Percentiles rank a stretch among this genome's conserved stretches.
Conservation (phyloP, 1,140 invertebrate genomes). For the Macrobrachium nipponense region DNA sequence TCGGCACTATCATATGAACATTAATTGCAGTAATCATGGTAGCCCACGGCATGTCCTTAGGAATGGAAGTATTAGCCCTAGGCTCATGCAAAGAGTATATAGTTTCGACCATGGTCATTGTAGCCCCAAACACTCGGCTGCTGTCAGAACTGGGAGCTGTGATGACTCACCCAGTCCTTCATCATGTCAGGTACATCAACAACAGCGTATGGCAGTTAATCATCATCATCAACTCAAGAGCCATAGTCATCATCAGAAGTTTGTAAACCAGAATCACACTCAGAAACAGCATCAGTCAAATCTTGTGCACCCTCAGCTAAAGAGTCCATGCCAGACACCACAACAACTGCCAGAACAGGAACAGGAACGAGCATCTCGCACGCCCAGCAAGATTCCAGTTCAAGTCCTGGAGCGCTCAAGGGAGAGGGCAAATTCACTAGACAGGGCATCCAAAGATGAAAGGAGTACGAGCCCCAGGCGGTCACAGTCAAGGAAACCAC, state of each 20-base stretch:
- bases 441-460: background rate
- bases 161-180: background rate
- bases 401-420: constrained; percentile 35
- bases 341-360: constrained; percentile 1
- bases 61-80: constrained; percentile 15
- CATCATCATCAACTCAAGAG: background rate
- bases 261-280: background rate
- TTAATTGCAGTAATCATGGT: constrained; percentile 39
- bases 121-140: constrained; percentile 37
- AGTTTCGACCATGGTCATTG: constrained; percentile 52
- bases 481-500: background rate
- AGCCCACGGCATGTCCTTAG: constrained; percentile 16
- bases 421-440: constrained; percentile 34
- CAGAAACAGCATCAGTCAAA: constrained; percentile 18
- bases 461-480: constrained; percentile 16
- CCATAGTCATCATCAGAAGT: background rate
- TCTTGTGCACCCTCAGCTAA: background rate
- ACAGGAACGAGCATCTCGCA: background rate
- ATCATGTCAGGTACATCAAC: constrained; percentile 16
- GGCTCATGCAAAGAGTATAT: constrained; percentile 45
- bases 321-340: background rate
- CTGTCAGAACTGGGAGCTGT: background rate
- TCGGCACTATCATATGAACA: constrained; percentile 2
- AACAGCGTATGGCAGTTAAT: constrained; percentile 6
- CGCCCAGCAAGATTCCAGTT: constrained; percentile 37